Evolutionary conservation across 2,888 invertebrate species (phyloP).

Genomic region (Drosophila dives): DNA sequence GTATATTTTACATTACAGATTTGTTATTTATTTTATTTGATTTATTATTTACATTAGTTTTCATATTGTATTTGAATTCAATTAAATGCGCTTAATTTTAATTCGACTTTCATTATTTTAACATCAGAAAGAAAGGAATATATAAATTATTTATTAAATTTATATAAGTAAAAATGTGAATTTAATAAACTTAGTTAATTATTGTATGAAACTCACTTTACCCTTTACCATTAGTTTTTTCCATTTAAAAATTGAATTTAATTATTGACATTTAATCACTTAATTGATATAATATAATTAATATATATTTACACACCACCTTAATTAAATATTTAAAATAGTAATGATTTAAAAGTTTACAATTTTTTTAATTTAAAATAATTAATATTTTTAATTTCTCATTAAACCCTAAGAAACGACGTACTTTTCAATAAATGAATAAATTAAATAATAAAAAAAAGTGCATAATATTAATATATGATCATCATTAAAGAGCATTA

Average conservation of each 20-base stretch:
- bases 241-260: not conserved
- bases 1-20: not conserved
- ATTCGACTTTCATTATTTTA: not conserved
- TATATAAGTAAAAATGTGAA: not conserved
- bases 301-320: not conserved
- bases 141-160: not conserved
- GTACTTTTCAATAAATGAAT: not conserved
- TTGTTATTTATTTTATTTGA: not conserved
- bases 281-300: not conserved
- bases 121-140: not conserved
- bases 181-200: not conserved
- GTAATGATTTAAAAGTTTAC: too few species aligned
- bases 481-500: constrained; percentile 12
- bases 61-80: not conserved
- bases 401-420: not conserved
- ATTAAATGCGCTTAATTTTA: not conserved
- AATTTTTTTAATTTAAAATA: too few species aligned
- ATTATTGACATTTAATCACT: not conserved
- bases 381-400: not conserved
- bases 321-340: not conserved
- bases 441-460: not conserved
- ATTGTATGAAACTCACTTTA: too few species aligned
- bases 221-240: too few species aligned
- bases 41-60: not conserved
- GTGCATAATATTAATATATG: not conserved